Conservation (phyloP, 2,113 vertebrate species). For the Nothoprocta pentlandii region DNA sequence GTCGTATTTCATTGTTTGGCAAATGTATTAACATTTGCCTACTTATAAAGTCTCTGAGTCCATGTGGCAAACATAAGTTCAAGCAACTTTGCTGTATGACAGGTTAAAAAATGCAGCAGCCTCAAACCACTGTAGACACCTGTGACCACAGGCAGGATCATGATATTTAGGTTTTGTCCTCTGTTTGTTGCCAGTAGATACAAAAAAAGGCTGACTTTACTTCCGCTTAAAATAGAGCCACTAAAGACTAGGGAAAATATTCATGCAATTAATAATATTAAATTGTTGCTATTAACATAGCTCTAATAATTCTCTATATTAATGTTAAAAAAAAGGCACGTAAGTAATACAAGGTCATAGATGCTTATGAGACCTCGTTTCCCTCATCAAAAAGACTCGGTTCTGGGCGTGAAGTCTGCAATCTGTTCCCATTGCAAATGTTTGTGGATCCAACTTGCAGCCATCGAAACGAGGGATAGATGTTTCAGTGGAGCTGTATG, state of each 20-base stretch:
- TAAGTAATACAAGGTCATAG: not conserved
- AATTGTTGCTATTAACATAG: not conserved
- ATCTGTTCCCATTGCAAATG: not conserved
- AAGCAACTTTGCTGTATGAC: not conserved
- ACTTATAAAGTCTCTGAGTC: not conserved
- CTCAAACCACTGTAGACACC: not conserved
- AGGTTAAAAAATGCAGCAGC: not conserved
- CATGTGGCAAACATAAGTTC: not conserved
- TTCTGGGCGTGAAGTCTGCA: not conserved
- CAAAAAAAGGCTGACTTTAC: not conserved
- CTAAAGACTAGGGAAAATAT: not conserved
- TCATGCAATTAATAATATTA: not conserved
- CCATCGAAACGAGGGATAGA: fast-evolving
- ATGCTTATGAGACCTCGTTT: not conserved
- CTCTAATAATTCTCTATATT: not conserved
- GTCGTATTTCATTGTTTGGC: not conserved
- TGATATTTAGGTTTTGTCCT: not conserved
- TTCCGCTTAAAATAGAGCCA: not conserved
- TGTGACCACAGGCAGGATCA: not conserved
- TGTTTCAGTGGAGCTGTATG: not conserved
- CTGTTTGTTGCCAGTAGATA: not conserved
- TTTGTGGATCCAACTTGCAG: not conserved
- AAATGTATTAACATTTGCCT: not conserved
- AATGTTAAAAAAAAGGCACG: not conserved
- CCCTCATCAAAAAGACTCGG: not conserved